These are phyloP conservation scores for Trichogramma dendrolimi DNA, from an alignment of 2,888 invertebrate species.

Conservation along the genomic window DNA sequence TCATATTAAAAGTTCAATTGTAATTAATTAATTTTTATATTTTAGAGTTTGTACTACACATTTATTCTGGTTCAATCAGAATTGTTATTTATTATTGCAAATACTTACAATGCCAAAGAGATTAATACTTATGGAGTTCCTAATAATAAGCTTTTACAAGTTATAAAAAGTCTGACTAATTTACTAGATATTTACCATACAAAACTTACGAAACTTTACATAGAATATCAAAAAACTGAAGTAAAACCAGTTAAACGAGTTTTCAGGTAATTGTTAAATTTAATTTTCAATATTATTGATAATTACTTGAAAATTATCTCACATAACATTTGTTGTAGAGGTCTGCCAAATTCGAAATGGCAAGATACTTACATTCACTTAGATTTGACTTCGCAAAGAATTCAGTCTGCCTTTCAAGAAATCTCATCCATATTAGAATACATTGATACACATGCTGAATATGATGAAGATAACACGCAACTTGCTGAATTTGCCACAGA, in stretches of 20 bases:
- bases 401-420: slow-evolving; percentile 40
- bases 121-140: slow-evolving; percentile 30
- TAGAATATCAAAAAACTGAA: slow-evolving; percentile 36
- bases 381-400: slow-evolving; percentile 42
- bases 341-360: slow-evolving; percentile 38
- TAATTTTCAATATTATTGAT: not conserved
- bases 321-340: slow-evolving; percentile 26
- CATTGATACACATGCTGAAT: slow-evolving; percentile 36
- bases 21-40: slow-evolving; percentile 19
- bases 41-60: slow-evolving; percentile 42
- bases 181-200: slow-evolving; percentile 30
- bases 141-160: slow-evolving; percentile 32
- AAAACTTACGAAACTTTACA: slow-evolving; percentile 33
- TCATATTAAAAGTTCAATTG: slow-evolving; percentile 8
- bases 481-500: slow-evolving; percentile 32
- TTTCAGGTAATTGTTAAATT: slow-evolving; percentile 28
- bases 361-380: slow-evolving; percentile 45
- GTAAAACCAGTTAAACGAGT: slow-evolving; percentile 31
- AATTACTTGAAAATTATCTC: too few relatives aligned
- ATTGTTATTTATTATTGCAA: slow-evolving; percentile 41
- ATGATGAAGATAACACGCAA: slow-evolving; percentile 27
- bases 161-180: slow-evolving; percentile 32
- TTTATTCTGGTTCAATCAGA: slow-evolving; percentile 47
- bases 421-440: slow-evolving; percentile 38
- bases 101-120: slow-evolving; percentile 34